A percentile compares a stretch with the other conserved stretches of the same genome.
These are phyloP conservation scores for Columba livia DNA, from an alignment of 2,113 vertebrate species.

Conservation along the genomic window DNA sequence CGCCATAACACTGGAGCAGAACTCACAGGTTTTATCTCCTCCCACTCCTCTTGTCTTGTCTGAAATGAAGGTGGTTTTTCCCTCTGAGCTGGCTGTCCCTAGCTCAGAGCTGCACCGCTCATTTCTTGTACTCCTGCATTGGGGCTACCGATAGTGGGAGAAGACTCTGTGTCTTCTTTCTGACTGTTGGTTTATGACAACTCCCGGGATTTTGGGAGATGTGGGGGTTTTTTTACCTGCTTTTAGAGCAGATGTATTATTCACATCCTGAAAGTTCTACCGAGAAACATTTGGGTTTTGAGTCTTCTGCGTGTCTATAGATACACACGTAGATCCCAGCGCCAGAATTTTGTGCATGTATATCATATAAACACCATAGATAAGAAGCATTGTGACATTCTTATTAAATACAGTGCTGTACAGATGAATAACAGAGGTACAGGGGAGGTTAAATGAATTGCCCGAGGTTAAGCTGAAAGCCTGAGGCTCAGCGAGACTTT, in stretches of 20 bases:
- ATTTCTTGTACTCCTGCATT: not conserved
- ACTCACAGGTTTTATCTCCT: not conserved
- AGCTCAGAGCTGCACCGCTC: not conserved
- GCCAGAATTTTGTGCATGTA: not conserved
- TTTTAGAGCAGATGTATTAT: not conserved
- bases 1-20: not conserved
- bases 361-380: not conserved
- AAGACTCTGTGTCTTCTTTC: not conserved
- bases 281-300: not conserved
- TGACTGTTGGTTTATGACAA: not conserved
- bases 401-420: not conserved
- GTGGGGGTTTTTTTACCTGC: not conserved
- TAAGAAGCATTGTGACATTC: not conserved
- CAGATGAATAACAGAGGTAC: not conserved
- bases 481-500: conserved; percentile 8
- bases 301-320: not conserved
- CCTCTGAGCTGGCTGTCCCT: not conserved
- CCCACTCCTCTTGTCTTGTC: not conserved
- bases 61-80: conserved; percentile 32
- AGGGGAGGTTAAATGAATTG: conserved; percentile 37
- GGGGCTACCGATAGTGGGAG: not conserved
- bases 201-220: not conserved
- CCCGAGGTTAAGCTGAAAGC: conserved; percentile 13
- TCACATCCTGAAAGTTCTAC: not conserved
- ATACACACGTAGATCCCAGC: not conserved